Evolutionary conservation across 2,797 vertebrate species (phyloP).

Genomic region (Crocidura indochinensis): DNA sequence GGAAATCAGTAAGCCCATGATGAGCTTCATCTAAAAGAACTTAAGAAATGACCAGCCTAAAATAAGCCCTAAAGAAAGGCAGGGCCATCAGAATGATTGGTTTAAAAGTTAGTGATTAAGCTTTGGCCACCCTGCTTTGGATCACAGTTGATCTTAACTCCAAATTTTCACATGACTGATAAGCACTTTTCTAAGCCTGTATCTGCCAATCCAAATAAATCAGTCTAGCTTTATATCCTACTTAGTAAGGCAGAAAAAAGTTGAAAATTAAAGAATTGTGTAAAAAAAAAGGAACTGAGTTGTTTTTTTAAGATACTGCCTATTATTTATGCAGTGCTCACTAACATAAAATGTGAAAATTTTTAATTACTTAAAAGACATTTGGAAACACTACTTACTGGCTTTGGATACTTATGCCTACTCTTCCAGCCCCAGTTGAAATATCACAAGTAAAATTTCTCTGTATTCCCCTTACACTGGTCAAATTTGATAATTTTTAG

Average conservation of each 20-base stretch:
- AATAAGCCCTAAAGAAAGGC: constrained; percentile 59
- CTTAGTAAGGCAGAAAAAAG: constrained; percentile 64
- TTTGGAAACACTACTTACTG: constrained; percentile 7
- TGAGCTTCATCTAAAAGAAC: constrained; percentile 7
- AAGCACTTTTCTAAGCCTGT: constrained; percentile 62
- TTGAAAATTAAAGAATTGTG: constrained; percentile 49
- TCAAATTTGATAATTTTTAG: constrained; percentile 40
- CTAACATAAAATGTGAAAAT: background rate
- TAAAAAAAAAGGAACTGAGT: constrained; percentile 49
- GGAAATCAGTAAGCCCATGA: constrained; percentile 25
- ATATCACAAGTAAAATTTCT: background rate
- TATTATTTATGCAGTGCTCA: constrained; percentile 44
- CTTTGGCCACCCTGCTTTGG: constrained; percentile 52
- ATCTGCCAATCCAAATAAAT: constrained; percentile 68
- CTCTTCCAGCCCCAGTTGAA: background rate
- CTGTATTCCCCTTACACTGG: background rate
- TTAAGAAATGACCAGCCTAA: constrained; percentile 56
- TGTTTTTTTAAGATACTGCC: background rate
- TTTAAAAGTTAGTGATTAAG: constrained; percentile 74
- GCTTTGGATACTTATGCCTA: background rate
- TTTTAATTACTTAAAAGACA: background rate
- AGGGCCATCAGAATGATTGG: constrained; percentile 72
- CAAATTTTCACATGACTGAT: constrained; percentile 62
- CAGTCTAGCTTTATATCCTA: constrained; percentile 58
- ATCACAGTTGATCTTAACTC: constrained; percentile 55